Evolutionary conservation across 2,888 invertebrate genomes (phyloP).

Genomic region (Nipponacmea schrenckii): DNA sequence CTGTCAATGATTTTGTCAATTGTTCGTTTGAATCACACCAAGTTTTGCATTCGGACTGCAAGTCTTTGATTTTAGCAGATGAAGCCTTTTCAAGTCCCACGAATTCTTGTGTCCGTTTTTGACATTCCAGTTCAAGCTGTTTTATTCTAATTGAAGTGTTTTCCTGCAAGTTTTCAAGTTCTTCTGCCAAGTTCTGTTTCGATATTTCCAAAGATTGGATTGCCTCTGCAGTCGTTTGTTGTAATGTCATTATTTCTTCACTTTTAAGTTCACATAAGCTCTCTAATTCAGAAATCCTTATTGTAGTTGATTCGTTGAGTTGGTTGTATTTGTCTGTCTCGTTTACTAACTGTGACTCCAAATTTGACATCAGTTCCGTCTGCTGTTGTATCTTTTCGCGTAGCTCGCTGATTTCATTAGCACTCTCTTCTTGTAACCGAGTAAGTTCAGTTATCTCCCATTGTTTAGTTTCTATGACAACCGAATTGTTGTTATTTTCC

Average conservation of each 20-base stretch:
- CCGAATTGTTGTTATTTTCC: not conserved
- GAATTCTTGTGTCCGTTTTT: constrained; percentile 14
- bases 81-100: constrained; percentile 9
- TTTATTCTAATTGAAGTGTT: constrained; percentile 16
- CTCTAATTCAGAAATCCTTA: constrained; percentile 21
- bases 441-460: constrained; percentile 1
- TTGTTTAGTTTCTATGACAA: not conserved
- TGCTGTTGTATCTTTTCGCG: constrained; percentile 24
- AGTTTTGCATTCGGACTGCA: not conserved
- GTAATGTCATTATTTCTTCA: constrained; percentile 24
- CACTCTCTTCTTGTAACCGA: not conserved
- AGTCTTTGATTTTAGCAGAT: not conserved
- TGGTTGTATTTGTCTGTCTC: constrained; percentile 25
- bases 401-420: constrained; percentile 22
- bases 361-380: not conserved
- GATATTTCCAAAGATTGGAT: constrained; percentile 31
- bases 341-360: constrained; percentile 26
- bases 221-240: constrained; percentile 23
- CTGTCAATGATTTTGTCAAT: not conserved
- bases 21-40: not conserved
- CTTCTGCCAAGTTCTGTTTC: constrained; percentile 31
- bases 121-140: constrained; percentile 10
- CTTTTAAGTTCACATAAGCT: constrained; percentile 19
- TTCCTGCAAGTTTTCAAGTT: constrained; percentile 18
- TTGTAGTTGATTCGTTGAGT: constrained; percentile 23